phyloP scores from a whole-genome alignment of 2,888 invertebrate species.

The Bombylius major region DNA sequence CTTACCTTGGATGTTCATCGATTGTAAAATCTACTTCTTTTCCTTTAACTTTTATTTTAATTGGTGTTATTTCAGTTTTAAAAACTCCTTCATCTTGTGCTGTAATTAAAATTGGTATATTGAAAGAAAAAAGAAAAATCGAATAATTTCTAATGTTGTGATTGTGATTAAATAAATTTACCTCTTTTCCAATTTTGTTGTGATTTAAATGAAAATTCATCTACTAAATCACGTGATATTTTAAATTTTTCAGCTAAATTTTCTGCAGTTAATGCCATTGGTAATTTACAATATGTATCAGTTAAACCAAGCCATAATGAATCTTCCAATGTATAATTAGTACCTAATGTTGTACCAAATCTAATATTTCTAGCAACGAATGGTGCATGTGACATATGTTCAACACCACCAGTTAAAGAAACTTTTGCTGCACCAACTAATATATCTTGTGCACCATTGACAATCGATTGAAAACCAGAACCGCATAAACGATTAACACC shows the following conservation, averaged over 20 bases:
- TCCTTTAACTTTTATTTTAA: conserved; percentile 72
- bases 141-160: no score
- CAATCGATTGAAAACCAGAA: conserved; percentile 91
- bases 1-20: conserved; percentile 77
- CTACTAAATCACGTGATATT: conserved; percentile 68
- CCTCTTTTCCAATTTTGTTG: conserved; percentile 80
- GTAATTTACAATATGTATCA: conserved; percentile 77
- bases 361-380: conserved; percentile 72
- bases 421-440: conserved; percentile 69
- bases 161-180: conserved; percentile 23
- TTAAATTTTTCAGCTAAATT: conserved; percentile 79
- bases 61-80: conserved; percentile 78
- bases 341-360: conserved; percentile 78
- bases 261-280: conserved; percentile 95
- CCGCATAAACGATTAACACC: conserved; percentile 92
- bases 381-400: conserved; percentile 92
- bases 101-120: conserved; percentile 28
- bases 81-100: conserved; percentile 82
- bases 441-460: conserved; percentile 89
- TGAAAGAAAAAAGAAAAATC: no score
- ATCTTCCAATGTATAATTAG: conserved; percentile 70
- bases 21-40: conserved; percentile 62
- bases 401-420: conserved; percentile 81
- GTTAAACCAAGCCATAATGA: conserved; percentile 78
- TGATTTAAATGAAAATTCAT: conserved; percentile 71